phyloP scores from a whole-genome alignment of 2,888 invertebrate genomes.

The Pteria penguin region DNA sequence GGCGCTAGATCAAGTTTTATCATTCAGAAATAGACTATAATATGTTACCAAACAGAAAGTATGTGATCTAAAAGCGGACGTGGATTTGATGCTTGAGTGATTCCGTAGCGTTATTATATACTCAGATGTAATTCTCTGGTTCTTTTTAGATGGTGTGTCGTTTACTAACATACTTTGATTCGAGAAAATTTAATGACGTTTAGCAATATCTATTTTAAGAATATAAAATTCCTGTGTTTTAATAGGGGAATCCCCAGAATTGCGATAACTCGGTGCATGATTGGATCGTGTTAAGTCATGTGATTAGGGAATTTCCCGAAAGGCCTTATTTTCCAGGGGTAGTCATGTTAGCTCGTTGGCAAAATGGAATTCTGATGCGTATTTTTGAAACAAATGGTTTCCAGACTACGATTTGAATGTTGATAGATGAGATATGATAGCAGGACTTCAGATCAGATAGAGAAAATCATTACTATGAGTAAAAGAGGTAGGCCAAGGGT shows the following conservation, averaged over 20 bases:
- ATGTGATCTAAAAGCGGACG: too few relatives aligned
- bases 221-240: not conserved
- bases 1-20: too few relatives aligned
- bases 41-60: too few relatives aligned
- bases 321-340: slow-evolving; percentile 57
- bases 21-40: too few relatives aligned
- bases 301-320: slow-evolving; percentile 66
- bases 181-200: too few relatives aligned
- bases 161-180: too few relatives aligned
- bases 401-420: not conserved
- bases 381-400: slow-evolving; percentile 3
- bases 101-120: too few relatives aligned
- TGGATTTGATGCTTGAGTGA: too few relatives aligned
- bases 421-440: slow-evolving; percentile 1
- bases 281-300: slow-evolving; percentile 57
- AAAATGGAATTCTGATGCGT: not conserved
- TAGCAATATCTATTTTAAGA: slow-evolving; percentile 27
- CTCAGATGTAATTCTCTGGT: too few relatives aligned
- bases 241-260: slow-evolving; percentile 59
- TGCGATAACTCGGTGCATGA: slow-evolving; percentile 25
- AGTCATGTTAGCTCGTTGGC: not conserved
- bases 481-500: slow-evolving; percentile 29
- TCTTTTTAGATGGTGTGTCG: too few relatives aligned
- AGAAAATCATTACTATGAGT: slow-evolving; percentile 16
- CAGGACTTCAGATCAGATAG: not conserved